These are phyloP conservation scores for Spea hammondii DNA, from an alignment of 2,797 vertebrate species.

Conservation along the genomic window DNA sequence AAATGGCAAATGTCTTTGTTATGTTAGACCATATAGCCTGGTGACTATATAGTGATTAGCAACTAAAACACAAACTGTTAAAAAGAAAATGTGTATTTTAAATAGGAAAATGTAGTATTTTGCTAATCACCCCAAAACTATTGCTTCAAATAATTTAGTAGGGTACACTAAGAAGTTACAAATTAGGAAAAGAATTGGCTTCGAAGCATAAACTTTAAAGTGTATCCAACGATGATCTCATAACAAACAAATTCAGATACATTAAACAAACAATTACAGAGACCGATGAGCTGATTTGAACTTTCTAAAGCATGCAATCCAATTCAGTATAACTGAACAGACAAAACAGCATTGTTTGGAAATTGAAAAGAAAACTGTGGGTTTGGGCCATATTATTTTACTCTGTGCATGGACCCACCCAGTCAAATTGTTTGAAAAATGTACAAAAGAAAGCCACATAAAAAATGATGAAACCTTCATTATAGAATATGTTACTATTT, in stretches of 20 bases:
- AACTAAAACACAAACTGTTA: no score
- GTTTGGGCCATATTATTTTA: not conserved
- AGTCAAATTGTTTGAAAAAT: not conserved
- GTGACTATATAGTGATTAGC: no score
- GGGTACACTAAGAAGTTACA: not conserved
- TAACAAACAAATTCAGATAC: slow-evolving; percentile 15
- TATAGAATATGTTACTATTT: no score
- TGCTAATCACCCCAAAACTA: no score
- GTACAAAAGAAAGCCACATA: not conserved
- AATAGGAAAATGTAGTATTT: no score
- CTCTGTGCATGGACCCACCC: not conserved
- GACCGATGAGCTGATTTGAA: slow-evolving; percentile 35
- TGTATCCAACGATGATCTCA: slow-evolving; percentile 45
- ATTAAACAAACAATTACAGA: slow-evolving; percentile 35
- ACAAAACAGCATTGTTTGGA: slow-evolving; percentile 32
- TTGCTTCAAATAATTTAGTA: no score
- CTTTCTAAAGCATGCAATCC: slow-evolving; percentile 14
- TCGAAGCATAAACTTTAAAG: slow-evolving; percentile 32
- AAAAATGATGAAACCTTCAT: no score
- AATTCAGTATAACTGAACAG: not conserved
- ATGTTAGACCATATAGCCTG: no score
- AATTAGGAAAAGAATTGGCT: slow-evolving; percentile 39
- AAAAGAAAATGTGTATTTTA: no score
- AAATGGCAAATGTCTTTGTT: no score
- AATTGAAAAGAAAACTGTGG: not conserved